Evolutionary conservation across 2,888 invertebrate species (phyloP).

Genomic region (Marasmarcha lunaedactyla): DNA sequence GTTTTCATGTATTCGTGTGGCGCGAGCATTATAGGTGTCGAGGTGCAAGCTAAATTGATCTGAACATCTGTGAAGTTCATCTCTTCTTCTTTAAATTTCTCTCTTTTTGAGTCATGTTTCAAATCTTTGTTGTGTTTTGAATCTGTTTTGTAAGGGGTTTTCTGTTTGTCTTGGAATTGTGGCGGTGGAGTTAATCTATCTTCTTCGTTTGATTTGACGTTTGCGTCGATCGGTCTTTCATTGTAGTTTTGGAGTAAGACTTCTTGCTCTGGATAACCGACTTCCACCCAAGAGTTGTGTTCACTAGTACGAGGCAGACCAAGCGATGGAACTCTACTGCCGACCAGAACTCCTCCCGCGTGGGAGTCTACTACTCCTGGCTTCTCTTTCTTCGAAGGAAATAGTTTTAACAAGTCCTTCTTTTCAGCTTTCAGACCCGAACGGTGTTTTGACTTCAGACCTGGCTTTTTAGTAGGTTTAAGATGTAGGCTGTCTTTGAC

Average conservation of each 20-base stretch:
- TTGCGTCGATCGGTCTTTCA: constrained; percentile 43
- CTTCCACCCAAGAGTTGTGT: constrained; percentile 53
- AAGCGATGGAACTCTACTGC: constrained; percentile 53
- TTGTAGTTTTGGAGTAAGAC: constrained; percentile 54
- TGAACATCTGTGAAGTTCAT: constrained; percentile 50
- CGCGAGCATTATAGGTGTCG: constrained; percentile 61
- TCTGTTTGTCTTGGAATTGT: constrained; percentile 57
- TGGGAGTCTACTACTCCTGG: constrained; percentile 32
- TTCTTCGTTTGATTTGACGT: constrained; percentile 31
- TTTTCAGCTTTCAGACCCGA: constrained; percentile 39
- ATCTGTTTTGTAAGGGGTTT: constrained; percentile 38
- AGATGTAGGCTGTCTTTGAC: constrained; percentile 61
- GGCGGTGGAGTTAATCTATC: constrained; percentile 52
- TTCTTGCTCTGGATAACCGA: constrained; percentile 51
- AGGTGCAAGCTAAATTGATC: constrained; percentile 54
- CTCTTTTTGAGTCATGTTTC: constrained; percentile 54
- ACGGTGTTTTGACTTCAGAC: constrained; percentile 58
- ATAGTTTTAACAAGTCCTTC: constrained; percentile 50
- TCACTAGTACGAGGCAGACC: constrained; percentile 50
- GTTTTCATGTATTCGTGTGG: constrained; percentile 49
- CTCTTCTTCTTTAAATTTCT: constrained; percentile 55
- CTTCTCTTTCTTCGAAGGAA: constrained; percentile 49
- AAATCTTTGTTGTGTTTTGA: constrained; percentile 41
- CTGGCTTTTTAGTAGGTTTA: constrained; percentile 51
- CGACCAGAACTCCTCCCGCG: constrained; percentile 47